Evolutionary conservation across 2,888 invertebrate species (phyloP), one percentile per base, ranked within the genome.

Genomic region (Drosophila aldrichi): DNA sequence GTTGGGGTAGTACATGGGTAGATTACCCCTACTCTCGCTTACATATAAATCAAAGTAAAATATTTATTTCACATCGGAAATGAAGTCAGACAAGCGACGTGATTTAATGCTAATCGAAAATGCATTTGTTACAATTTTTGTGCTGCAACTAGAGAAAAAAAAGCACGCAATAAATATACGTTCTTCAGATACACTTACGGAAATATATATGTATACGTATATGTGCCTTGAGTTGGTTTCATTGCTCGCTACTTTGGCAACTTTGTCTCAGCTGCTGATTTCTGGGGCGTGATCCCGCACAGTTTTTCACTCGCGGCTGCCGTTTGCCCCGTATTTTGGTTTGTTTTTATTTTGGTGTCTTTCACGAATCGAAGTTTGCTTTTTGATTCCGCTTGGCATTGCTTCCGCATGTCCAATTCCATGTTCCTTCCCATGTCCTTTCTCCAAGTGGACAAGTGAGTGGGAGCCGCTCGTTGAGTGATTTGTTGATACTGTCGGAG

Each of bases 101-200:
- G 89, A 82, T 88, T 84, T 82, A 88, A 75, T 76, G 88, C 83
- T 77, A 82, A 85, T 88, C 89, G 83, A 77, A 85, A 88, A 81
- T 85, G 89, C 84, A 88, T 85, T 88, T 81, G 74, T 86, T 78
- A 68, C 79, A 74, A 70, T 57, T 69, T 57, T 70, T 54, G 51
- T 57, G 16, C 9, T 22, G 52, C 36, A 36, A 9, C 34, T 16
- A 36, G 7, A 16, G 44, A 22, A 44, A 51, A 34, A 34, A 34
- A 34, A 14, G 1, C 56, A 29, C 25, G 29, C 64, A 67, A 71
- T 81, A 64, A 58, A 69, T 58, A 51, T 16, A 65, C 40, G 34
- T 48, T 29, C 20, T 16, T 56, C 18, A 52, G 18, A 40, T 54
- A 56, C 44, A 54, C 55, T 43, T 20, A 22, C 34, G 18, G 40